phyloP scores from a whole-genome alignment of 2,113 vertebrate species.

The Xerus inauris region DNA sequence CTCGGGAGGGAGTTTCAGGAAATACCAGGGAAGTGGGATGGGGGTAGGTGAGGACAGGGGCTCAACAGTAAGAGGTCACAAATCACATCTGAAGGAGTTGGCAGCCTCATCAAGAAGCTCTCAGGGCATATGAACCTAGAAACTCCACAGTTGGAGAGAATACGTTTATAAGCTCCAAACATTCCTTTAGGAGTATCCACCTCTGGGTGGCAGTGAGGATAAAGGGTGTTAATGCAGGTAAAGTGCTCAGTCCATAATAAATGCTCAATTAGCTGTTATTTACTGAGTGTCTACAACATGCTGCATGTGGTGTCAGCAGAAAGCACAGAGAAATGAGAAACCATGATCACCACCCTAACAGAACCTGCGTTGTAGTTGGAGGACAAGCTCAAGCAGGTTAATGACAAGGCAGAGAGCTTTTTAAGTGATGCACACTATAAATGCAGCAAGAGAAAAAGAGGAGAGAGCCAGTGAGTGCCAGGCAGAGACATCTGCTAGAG shows the following conservation, averaged over 20 bases:
- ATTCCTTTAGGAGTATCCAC: background rate
- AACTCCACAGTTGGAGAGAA: background rate
- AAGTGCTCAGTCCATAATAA: background rate
- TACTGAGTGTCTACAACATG: background rate
- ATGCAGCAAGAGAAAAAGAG: background rate
- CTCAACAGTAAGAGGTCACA: background rate
- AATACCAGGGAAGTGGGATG: background rate
- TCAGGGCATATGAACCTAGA: background rate
- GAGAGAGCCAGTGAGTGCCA: background rate
- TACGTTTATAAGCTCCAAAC: background rate
- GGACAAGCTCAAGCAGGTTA: background rate
- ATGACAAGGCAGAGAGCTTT: background rate
- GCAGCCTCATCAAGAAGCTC: background rate
- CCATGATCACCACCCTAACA: rapidly evolving
- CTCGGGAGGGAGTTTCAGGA: background rate
- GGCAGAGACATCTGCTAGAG: background rate
- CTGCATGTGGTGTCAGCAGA: too few species aligned
- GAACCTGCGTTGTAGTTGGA: background rate
- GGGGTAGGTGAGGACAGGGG: background rate
- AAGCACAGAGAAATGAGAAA: rapidly evolving
- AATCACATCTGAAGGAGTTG: background rate
- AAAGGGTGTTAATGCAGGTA: too few species aligned
- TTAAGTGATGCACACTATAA: rapidly evolving
- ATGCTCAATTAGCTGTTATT: background rate
- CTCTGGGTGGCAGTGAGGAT: rapidly evolving